Evolutionary conservation across 2,888 invertebrate genomes (phyloP).

Genomic region (Agrochola litura): DNA sequence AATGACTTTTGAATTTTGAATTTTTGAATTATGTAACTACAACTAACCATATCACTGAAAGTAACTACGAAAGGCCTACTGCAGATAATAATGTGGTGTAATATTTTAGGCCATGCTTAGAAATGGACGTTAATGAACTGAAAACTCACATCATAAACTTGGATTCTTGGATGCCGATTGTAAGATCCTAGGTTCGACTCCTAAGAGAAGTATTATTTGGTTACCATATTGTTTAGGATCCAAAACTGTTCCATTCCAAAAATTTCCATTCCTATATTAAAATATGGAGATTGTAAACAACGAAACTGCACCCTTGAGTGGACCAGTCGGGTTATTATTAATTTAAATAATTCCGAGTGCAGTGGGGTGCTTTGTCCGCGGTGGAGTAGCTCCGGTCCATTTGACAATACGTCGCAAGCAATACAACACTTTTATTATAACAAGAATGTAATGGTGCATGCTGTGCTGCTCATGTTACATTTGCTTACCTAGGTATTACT

Average conservation of each 20-base stretch:
- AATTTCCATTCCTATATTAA: conserved; percentile 5
- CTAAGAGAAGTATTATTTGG: not conserved
- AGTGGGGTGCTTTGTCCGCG: conserved; percentile 22
- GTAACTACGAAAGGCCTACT: not conserved
- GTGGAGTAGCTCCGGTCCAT: not conserved
- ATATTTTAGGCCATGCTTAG: not conserved
- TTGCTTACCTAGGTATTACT: too few relatives aligned
- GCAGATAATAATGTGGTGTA: not conserved
- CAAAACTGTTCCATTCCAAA: too few relatives aligned
- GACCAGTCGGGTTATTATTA: conserved; percentile 5
- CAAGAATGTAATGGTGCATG: conserved; percentile 2
- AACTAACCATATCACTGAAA: not conserved
- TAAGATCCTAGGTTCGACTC: not conserved
- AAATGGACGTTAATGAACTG: not conserved
- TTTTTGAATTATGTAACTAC: too few relatives aligned
- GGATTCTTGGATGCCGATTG: not conserved
- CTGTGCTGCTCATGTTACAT: conserved; percentile 3
- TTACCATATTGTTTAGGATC: not conserved
- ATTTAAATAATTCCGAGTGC: conserved; percentile 11
- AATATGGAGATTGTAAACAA: conserved; percentile 21
- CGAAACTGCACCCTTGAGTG: conserved; percentile 22
- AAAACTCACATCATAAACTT: not conserved
- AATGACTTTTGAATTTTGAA: too few relatives aligned
- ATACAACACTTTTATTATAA: not conserved
- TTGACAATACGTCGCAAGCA: conserved; percentile 9